A percentile compares a stretch with the other conserved stretches of the same genome.
Conservation (phyloP, 2,113 vertebrate species). For the Pluvialis apricaria region DNA sequence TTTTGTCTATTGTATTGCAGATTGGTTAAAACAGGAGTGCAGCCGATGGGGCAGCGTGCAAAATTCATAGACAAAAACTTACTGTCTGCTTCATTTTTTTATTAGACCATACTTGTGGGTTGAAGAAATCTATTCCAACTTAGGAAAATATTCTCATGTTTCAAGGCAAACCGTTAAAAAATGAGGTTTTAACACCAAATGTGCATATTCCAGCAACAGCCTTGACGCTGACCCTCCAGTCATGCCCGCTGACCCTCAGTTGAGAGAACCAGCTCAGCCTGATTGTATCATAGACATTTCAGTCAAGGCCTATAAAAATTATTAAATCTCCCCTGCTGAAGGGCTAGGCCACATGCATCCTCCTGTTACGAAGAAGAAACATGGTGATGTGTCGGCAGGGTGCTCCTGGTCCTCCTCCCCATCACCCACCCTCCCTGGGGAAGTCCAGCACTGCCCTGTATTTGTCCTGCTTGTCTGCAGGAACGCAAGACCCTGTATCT, state of each 20-base stretch:
- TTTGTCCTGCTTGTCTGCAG: background rate
- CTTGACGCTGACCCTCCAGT: background rate
- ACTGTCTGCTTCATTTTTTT: background rate
- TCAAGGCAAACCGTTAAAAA: background rate
- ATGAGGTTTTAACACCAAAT: background rate
- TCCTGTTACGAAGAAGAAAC: background rate
- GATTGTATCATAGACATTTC: background rate
- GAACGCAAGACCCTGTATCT: background rate
- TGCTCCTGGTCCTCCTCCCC: background rate
- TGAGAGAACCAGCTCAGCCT: background rate
- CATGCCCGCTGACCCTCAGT: accelerated
- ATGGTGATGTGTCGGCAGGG: background rate
- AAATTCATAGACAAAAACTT: background rate
- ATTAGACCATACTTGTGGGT: too few species aligned
- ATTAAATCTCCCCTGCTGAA: background rate
- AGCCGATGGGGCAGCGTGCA: accelerated
- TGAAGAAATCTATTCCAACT: background rate
- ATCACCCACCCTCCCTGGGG: background rate
- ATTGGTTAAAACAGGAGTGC: background rate
- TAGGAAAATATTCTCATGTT: background rate
- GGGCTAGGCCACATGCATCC: background rate
- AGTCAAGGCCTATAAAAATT: background rate
- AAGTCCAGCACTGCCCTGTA: background rate
- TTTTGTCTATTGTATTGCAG: conserved; percentile 48
- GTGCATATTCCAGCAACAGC: background rate